Evolutionary conservation across 2,888 invertebrate species (phyloP).

Genomic region (Eilema sororculum): DNA sequence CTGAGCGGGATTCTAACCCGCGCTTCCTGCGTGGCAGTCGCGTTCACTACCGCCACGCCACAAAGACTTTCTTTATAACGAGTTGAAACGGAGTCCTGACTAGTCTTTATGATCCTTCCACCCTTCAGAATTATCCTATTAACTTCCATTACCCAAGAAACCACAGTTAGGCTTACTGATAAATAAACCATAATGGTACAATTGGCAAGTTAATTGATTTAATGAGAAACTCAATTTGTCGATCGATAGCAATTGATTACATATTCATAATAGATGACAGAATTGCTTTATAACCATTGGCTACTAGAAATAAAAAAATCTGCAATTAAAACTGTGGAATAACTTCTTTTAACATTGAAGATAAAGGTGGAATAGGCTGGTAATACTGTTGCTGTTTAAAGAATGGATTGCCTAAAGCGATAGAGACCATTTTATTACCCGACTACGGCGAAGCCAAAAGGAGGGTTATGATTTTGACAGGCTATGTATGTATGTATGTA

Average conservation of each 20-base stretch:
- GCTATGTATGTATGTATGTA: no score
- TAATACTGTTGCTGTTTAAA: no score
- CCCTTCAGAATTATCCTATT: slow-evolving; percentile 13
- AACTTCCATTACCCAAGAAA: slow-evolving; percentile 7
- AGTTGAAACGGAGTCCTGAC: no score
- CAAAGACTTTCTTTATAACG: no score
- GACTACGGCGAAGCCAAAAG: no score
- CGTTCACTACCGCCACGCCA: no score
- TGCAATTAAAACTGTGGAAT: neutral
- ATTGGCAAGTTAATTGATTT: slow-evolving; percentile 44
- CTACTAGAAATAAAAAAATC: slow-evolving; percentile 2
- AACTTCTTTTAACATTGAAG: neutral
- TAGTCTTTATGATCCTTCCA: no score
- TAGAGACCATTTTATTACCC: no score
- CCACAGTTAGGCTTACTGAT: slow-evolving; percentile 14
- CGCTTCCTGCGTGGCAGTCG: no score
- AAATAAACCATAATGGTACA: slow-evolving; percentile 29
- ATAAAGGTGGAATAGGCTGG: neutral
- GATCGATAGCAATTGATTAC: slow-evolving; percentile 10
- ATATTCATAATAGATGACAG: slow-evolving; percentile 20
- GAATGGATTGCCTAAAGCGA: no score
- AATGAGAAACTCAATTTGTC: slow-evolving; percentile 33
- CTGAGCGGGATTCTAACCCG: no score
- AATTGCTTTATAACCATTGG: slow-evolving; percentile 18
- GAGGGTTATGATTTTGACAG: no score